Percentiles rank a stretch among this genome's conserved stretches.
These are phyloP conservation scores for Hemaris fuciformis DNA, from an alignment of 2,888 invertebrate species.

Conservation along the genomic window DNA sequence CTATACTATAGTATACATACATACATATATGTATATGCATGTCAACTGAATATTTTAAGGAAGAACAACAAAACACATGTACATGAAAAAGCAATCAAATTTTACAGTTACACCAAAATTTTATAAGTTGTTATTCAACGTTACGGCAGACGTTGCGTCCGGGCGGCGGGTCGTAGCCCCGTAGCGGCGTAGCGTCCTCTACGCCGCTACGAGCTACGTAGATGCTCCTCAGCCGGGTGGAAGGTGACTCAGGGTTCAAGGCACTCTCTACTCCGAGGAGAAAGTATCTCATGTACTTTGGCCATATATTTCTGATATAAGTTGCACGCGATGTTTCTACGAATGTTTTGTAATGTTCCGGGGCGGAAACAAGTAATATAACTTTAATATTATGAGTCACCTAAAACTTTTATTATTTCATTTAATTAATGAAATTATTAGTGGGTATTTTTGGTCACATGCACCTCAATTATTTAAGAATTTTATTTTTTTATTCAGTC, in stretches of 20 bases:
- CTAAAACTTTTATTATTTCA: too few relatives aligned
- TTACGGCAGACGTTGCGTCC: constrained; percentile 13
- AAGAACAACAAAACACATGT: not conserved
- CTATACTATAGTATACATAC: too few relatives aligned
- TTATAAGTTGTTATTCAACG: not conserved
- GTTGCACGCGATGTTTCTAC: not conserved
- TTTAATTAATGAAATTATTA: too few relatives aligned
- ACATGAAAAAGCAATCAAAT: not conserved
- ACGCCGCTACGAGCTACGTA: constrained; percentile 17
- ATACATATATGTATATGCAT: too few relatives aligned
- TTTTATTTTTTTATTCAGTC: too few relatives aligned
- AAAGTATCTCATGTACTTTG: constrained; percentile 7
- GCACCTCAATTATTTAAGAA: too few relatives aligned
- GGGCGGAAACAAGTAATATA: not conserved
- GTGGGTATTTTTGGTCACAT: too few relatives aligned
- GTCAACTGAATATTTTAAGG: not conserved
- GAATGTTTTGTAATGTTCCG: not conserved
- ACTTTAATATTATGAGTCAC: too few relatives aligned
- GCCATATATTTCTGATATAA: not conserved
- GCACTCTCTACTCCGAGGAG: constrained; percentile 6
- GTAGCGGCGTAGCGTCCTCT: constrained; percentile 32
- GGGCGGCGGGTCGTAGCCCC: constrained; percentile 16
- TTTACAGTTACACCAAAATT: not conserved
- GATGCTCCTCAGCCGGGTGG: constrained; percentile 10
- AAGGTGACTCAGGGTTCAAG: constrained; percentile 18